Conservation (phyloP, 1,140 invertebrate species). For the Phymorhynchus buccinoides region DNA sequence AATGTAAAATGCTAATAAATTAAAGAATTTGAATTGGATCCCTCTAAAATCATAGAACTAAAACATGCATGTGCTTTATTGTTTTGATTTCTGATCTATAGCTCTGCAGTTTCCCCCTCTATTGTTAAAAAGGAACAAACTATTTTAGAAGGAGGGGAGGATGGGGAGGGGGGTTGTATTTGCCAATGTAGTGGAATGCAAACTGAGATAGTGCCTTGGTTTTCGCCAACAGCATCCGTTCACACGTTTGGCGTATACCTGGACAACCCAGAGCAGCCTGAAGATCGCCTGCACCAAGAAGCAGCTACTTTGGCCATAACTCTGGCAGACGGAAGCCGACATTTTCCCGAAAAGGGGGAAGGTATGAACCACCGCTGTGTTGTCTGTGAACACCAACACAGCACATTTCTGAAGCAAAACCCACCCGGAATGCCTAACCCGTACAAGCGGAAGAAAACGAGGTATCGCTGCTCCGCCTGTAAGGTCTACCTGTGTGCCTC, state of each 20-base stretch:
- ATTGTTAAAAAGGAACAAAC: too few relatives aligned
- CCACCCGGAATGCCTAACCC: constrained; percentile 1
- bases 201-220: constrained; percentile 3
- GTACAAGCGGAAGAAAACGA: constrained; percentile 1
- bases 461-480: constrained; percentile 5
- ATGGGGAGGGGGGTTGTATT: too few relatives aligned
- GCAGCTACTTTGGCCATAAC: neutral
- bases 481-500: neutral
- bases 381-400: constrained; percentile 14
- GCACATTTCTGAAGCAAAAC: neutral
- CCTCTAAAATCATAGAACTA: too few relatives aligned
- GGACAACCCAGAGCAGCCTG: neutral
- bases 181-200: neutral
- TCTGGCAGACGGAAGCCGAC: neutral
- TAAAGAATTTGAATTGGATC: too few relatives aligned
- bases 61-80: too few relatives aligned
- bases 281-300: neutral
- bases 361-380: constrained; percentile 17
- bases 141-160: too few relatives aligned
- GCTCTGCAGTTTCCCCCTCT: too few relatives aligned
- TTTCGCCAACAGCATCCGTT: neutral
- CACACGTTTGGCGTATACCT: neutral
- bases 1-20: too few relatives aligned
- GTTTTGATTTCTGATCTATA: too few relatives aligned
- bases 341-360: neutral